Base-by-base conservation (phyloP, 2,113 vertebrate genomes). In the Eulemur rufifrons region DNA sequence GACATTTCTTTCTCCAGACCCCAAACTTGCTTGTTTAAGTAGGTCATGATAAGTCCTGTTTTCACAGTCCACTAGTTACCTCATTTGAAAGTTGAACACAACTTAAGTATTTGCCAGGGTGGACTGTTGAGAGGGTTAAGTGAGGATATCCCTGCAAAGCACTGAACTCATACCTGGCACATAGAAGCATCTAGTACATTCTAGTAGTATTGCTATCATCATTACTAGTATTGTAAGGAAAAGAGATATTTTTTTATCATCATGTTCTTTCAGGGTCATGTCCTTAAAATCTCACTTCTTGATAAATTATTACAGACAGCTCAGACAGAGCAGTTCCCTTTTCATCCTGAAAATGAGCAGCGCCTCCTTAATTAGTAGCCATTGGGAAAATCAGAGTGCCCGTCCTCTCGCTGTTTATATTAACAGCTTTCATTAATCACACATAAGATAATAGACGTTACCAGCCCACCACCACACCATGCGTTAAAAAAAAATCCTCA, bases 351-450 rank as follows among this genome's bases (percentile, higher is more conserved):
- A 95, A 95, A 90, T 76, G 94, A 98, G 95, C 98, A 94, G 74
- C 95, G 86, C 84, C 89, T 93, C 61, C 96, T 97, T 98, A 98
- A 99, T 98, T 98, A 97, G 74, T 96, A 98, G 96, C 97, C 96
- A 56, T 42, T 95, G 98, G 98, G 98, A 96, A 98, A 96, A 98
- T 95, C 96, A 32, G 73, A 56, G 89, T 1, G 85, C 81, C 83
- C 54, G 91, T 52, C 34, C 83, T 96, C 93, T 89, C 95, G 0
- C 97, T 97, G 97, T 95, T 97, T 97, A 93, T 77, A 97, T 97
- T 92, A 97, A 85, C 97, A 94, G 94, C 76, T 96, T 94, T 93
- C 86, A 81, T 76, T 50, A 86, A 85, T 95, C 89, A 50, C 97
- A 59, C 86, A 63, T 81, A 92, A 86, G 91, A 91, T 95, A 89